Evolutionary conservation across 2,797 vertebrate genomes (phyloP).

Genomic region (Labroides dimidiatus): DNA sequence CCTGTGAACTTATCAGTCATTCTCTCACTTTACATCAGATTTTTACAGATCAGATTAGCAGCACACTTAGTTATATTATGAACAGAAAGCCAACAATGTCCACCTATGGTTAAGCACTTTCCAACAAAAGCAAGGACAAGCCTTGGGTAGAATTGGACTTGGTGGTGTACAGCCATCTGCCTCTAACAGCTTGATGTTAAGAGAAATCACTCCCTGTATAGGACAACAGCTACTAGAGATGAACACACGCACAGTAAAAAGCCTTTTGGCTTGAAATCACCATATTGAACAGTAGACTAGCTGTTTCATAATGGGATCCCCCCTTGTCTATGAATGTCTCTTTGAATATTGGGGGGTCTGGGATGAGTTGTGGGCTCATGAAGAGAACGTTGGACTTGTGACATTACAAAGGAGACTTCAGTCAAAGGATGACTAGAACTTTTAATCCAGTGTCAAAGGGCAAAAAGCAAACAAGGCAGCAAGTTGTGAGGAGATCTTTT

Average conservation of each 20-base stretch:
- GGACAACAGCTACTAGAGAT: not conserved
- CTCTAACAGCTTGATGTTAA: not conserved
- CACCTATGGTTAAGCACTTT: no score
- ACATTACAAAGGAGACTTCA: constrained; percentile 73
- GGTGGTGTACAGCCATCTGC: not conserved
- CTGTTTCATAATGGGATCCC: constrained; percentile 49
- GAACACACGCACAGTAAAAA: not conserved
- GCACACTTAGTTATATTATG: no score
- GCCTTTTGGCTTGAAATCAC: constrained; percentile 10
- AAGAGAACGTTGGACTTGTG: constrained; percentile 56
- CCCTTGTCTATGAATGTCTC: constrained; percentile 54
- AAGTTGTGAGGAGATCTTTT: constrained; percentile 76
- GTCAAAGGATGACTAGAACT: constrained; percentile 75
- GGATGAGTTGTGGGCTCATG: constrained; percentile 56
- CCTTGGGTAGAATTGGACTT: no score
- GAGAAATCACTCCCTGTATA: not conserved
- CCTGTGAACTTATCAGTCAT: no score
- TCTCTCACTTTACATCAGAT: no score
- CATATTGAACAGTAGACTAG: constrained; percentile 49
- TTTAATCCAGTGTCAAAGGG: constrained; percentile 74
- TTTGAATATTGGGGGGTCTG: constrained; percentile 69
- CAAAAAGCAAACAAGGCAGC: constrained; percentile 59
- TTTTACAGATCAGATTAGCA: no score
- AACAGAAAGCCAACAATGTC: no score
- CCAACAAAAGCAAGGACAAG: no score